Conservation (phyloP, 2,888 invertebrate genomes). For the Suillia variegata region DNA sequence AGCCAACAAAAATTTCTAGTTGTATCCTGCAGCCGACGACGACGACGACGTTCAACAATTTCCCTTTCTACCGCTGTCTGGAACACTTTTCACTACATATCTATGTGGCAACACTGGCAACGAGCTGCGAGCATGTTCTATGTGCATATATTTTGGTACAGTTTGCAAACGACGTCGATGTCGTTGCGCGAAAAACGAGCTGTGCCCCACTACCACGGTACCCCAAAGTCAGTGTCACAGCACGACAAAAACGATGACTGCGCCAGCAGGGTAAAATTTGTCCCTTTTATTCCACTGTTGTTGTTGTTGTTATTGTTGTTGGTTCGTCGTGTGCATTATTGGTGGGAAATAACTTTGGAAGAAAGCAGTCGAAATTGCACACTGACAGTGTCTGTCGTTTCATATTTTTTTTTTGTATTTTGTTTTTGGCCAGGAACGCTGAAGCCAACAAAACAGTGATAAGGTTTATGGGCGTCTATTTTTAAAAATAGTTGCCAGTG, state of each 20-base stretch:
- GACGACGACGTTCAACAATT: constrained; percentile 43
- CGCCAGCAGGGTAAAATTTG: constrained; percentile 3
- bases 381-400: not conserved
- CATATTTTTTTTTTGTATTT: not conserved
- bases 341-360: not conserved
- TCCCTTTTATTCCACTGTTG: constrained; percentile 8
- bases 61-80: constrained; percentile 59
- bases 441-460: too few relatives aligned
- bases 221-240: constrained; percentile 31
- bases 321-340: not conserved
- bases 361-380: not conserved
- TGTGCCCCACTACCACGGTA: constrained; percentile 34
- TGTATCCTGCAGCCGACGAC: too few relatives aligned
- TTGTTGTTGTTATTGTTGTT: constrained; percentile 4
- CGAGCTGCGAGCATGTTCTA: too few relatives aligned
- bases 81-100: constrained; percentile 21
- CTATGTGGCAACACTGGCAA: too few relatives aligned
- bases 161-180: too few relatives aligned
- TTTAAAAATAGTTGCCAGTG: too few relatives aligned
- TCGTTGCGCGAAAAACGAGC: constrained; percentile 19
- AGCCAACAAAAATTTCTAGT: too few relatives aligned
- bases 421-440: not conserved
- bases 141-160: constrained; percentile 46
- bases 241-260: constrained; percentile 19
- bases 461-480: too few relatives aligned